Base-by-base conservation (phyloP, 2,888 invertebrate species). In the Dastarcus helophoroides region DNA sequence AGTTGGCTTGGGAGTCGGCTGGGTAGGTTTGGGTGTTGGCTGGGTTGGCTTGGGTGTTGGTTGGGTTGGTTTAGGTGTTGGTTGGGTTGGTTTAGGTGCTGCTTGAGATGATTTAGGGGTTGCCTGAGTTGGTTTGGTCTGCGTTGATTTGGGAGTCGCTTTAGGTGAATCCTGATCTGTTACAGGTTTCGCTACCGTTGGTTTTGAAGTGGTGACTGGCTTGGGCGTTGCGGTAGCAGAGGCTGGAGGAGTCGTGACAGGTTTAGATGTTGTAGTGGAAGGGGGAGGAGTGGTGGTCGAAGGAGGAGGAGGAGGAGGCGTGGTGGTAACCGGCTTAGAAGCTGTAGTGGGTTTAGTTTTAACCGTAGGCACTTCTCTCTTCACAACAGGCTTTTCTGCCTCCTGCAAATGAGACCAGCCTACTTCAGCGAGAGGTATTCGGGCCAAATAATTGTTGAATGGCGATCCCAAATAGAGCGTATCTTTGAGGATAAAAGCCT, bases 381-480 rank as follows among this genome's bases (percentile, higher is more conserved):
- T 26, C 6, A 14, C 14, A 14, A 14, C 8, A 7, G 10, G 15
- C 15, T 14, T 30, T 13, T 29, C 36, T 13, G 31, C 33, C n/a
- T 32, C 38, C 24, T 35, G 35, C 16, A 56, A 42, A 38, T 54
- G 45, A 10, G 52, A 36, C 50, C 55, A 52, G 12, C 71, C 58
- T 17, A 61, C 58, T 31, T 69, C 62, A 2, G 69, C 66, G 7
- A 70, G 64, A 17, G 76, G 68, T n/a, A 81, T 67, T 31, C 73
- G 67, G 1, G 67, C 78, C 25, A 85, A 54, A 44, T 67, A 80
- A 32, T 71, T 63, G 48, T 75, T 73, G 41, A 69, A 73, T 1
- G 84, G 83, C 9, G 72, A 73, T 11, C 82, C 85, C 16, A 79
- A 56, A 48, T 74, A 75, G 8, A 84, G 56, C 43, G 69, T 67